Evolutionary conservation across 2,797 vertebrate species (phyloP).

Genomic region (Geotrypetes seraphini): DNA sequence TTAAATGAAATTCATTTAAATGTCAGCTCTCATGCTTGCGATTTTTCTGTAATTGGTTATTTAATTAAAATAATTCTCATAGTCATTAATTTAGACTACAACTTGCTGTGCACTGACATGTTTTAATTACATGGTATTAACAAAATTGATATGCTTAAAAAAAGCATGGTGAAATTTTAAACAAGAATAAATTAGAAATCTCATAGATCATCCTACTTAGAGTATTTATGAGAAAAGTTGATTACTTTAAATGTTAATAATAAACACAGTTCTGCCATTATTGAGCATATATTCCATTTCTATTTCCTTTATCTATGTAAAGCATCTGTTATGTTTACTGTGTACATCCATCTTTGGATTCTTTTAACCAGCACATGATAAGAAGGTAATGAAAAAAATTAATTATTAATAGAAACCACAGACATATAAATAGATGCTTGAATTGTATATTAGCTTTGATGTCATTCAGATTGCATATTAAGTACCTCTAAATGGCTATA

Average conservation of each 20-base stretch:
- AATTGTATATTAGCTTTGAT: constrained; percentile 25
- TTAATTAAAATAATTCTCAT: constrained; percentile 99
- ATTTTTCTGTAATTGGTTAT: constrained; percentile 99
- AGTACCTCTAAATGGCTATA: constrained; percentile 24
- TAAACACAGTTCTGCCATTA: constrained; percentile 53
- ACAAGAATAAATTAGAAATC: constrained; percentile 99
- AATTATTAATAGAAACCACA: constrained; percentile 42
- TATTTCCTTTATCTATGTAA: constrained; percentile 15
- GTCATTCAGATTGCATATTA: constrained; percentile 29
- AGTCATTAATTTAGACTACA: constrained; percentile 99
- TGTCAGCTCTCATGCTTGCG: constrained; percentile 99
- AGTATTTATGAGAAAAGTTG: constrained; percentile 63
- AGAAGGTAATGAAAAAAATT: constrained; percentile 40
- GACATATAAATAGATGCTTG: constrained; percentile 22
- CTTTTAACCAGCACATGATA: constrained; percentile 44
- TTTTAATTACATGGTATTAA: constrained; percentile 99
- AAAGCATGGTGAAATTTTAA: constrained; percentile 94
- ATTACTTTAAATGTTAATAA: constrained; percentile 64
- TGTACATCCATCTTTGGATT: constrained; percentile 21
- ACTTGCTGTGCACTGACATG: constrained; percentile 99
- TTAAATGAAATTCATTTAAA: constrained; percentile 99
- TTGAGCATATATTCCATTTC: constrained; percentile 34
- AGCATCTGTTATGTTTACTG: constrained; percentile 36
- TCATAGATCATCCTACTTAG: constrained; percentile 95
- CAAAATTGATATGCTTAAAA: constrained; percentile 99